Base-by-base conservation (phyloP, 2,113 vertebrate genomes). In the Sporophila hypoxantha region DNA sequence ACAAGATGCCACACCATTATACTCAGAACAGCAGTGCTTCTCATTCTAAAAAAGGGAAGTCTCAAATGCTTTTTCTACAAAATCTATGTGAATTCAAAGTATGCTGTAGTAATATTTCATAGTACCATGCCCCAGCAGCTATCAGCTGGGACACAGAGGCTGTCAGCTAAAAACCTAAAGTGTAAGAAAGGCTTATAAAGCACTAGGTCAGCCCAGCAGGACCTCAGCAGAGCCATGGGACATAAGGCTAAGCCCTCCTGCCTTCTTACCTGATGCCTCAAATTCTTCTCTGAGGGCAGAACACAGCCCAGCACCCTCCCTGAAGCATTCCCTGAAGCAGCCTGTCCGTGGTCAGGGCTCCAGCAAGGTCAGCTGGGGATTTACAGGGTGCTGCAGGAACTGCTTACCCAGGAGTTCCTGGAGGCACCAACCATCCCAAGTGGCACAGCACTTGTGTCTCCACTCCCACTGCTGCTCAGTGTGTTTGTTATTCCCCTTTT, bases 11-110 rank as follows among this genome's bases (percentile, higher is more conserved):
- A 93, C 90, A 76, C 55, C 20, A 13, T 59, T 65, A 49, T 78
- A 90, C 80, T 94, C 88, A 95, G 83, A 83, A 93, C 85, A 69
- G 85, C 95, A 81, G 85, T n/a, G 80, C 76, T 88, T 92, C 90
- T 92, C 67, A 62, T 88, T 92, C 77, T 89, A 94, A 89, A 94
- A 95, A 95, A 91, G 55, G 76, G 95, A 95, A 95, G 94, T 91
- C 67, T 91, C 50, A 78, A 93, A 76, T 46, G 37, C 67, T 86
- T 91, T 92, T 92, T 93, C 95, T 95, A 88, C 88, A 93, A 95
- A 95, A 86, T 86, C 85, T 76, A 64, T 95, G 95, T 92, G 94
- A 95, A 95, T 95, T 94, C 91, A 90, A 74, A 93, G 83, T 89
- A 94, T 56, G 56, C 64, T 90, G 68, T 49, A 84, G 89, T 76